Base-by-base conservation (phyloP, 2,797 vertebrate genomes). In the Takifugu ocellatus region DNA sequence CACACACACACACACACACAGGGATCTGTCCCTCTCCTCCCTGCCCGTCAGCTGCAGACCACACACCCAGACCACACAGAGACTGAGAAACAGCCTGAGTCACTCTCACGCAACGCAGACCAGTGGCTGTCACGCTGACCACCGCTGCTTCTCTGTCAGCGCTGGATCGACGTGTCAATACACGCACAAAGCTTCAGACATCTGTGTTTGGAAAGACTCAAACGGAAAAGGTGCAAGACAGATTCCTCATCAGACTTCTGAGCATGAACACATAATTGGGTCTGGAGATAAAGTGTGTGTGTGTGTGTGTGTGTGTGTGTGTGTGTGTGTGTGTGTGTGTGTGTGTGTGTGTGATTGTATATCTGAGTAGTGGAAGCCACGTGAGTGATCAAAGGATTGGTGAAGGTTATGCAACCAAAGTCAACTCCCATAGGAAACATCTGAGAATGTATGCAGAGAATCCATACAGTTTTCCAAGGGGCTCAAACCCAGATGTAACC, bases 1-100 rank as follows among this genome's bases (percentile, higher is more conserved):
- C 53, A 31, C 67, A 67, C 70, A 68, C 60, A 62, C 60, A 63
- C 60, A 63, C 76, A 82, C 82, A 46, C 70, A 64, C 50, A 59
- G 48, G 60, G 64, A 65, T 70, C 64, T 73, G 63, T 54, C 49
- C 44, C 90, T 89, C 87, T 92, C 91, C 88, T 91, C 88, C 89
- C 88, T 87, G 89, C 90, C 83, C 70, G 87, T 93, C 89, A 89
- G 88, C 88, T 83, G 89, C 83, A 94, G 96, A 98, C 96, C 96
- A 97, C 96, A 97, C 96, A 98, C 92, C 88, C 93, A 90, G 91
- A 92, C 91, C 91, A 92, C 91, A 92, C 91, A 92, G 89, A 88
- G 84, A 86, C 79, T 89, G 82, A 88, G 86, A 85, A 39, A 73
- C 82, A 91, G 90, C 87, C 88, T 83, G 71, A 87, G 90, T 90